phyloP scores from a whole-genome alignment of 2,888 invertebrate genomes.

The Cotesia congregata region DNA sequence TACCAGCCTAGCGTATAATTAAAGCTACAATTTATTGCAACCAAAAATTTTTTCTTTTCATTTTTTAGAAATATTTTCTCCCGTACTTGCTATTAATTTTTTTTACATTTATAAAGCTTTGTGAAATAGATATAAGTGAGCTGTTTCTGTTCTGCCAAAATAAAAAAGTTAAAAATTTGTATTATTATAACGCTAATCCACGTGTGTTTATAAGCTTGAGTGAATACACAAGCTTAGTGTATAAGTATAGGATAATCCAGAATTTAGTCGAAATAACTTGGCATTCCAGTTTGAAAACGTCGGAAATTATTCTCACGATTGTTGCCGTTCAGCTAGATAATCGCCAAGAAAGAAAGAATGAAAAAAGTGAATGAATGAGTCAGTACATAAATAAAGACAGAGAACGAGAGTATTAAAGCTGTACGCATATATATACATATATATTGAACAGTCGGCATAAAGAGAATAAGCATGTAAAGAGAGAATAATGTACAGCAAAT shows the following conservation, averaged over 20 bases:
- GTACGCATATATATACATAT: constrained; percentile 21
- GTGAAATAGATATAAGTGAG: neutral
- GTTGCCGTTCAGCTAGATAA: constrained; percentile 58
- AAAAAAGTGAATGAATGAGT: constrained; percentile 4
- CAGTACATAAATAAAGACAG: neutral
- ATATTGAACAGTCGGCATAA: neutral
- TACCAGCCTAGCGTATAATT: constrained; percentile 61
- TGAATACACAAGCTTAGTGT: neutral
- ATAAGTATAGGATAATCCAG: constrained; percentile 12
- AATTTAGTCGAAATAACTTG: constrained; percentile 45
- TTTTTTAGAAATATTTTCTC: neutral
- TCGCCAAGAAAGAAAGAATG: constrained; percentile 53
- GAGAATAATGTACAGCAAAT: constrained; percentile 9
- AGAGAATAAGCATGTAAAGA: constrained; percentile 5
- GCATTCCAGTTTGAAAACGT: constrained; percentile 40
- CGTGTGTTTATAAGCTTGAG: neutral
- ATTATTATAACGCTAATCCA: neutral
- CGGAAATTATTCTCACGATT: constrained; percentile 57
- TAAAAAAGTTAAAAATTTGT: neutral
- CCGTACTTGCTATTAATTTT: constrained; percentile 60
- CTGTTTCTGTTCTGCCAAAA: constrained; percentile 40
- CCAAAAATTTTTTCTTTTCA: constrained; percentile 46
- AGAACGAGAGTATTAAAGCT: neutral
- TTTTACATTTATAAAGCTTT: neutral
- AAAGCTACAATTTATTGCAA: constrained; percentile 60